Conservation (phyloP, 1,140 invertebrate species). For the Zaprionus tsacasi region DNA sequence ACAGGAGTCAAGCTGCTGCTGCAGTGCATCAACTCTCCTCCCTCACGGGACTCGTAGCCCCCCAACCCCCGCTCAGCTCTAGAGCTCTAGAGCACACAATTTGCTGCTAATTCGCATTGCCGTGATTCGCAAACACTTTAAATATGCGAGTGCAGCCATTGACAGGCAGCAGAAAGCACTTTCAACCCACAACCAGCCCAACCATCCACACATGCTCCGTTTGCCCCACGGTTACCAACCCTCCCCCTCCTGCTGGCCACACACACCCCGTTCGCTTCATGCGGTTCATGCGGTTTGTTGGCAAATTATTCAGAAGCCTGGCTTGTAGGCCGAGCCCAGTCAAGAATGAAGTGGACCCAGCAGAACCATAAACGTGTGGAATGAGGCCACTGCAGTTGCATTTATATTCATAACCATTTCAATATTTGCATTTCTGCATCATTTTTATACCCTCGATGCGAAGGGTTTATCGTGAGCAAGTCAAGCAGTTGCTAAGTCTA, state of each 20-base stretch:
- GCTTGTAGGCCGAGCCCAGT: slow-evolving; percentile 31
- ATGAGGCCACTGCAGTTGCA: slow-evolving; percentile 30
- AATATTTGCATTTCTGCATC: slow-evolving; percentile 37
- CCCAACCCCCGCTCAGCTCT: not conserved
- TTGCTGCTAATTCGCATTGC: slow-evolving; percentile 32
- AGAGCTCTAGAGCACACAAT: slow-evolving; percentile 8
- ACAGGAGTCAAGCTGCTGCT: not conserved
- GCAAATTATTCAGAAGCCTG: slow-evolving; percentile 30
- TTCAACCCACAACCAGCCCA: not conserved
- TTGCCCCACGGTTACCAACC: not conserved
- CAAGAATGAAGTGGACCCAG: slow-evolving; percentile 18
- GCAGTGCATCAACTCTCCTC: not conserved
- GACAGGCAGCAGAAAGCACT: slow-evolving; percentile 10
- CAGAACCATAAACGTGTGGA: slow-evolving; percentile 1
- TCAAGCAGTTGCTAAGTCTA: too few relatives aligned
- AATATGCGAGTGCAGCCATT: slow-evolving; percentile 35
- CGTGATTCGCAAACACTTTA: slow-evolving; percentile 37
- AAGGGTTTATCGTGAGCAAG: not conserved
- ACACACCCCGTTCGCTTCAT: slow-evolving; percentile 4
- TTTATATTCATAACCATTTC: slow-evolving; percentile 38
- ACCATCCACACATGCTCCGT: slow-evolving; percentile 2
- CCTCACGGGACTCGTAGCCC: not conserved
- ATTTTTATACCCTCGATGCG: slow-evolving; percentile 1
- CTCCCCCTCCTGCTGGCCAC: not conserved
- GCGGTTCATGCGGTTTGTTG: slow-evolving; percentile 20